phyloP scores from a whole-genome alignment of 2,113 vertebrate species.

The Ciconia boyciana region DNA sequence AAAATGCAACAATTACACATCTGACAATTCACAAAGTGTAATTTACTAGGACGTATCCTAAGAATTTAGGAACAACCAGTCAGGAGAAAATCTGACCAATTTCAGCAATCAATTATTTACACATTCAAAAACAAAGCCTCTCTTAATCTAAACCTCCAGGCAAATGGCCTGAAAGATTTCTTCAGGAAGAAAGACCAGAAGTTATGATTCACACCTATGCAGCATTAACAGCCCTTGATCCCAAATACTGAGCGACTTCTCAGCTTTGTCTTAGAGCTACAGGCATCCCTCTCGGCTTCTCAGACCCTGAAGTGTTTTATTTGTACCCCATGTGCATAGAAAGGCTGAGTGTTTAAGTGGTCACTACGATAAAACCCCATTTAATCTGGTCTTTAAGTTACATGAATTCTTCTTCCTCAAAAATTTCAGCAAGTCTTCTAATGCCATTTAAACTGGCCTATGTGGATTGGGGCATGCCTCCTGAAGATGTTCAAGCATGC shows the following conservation, averaged over 20 bases:
- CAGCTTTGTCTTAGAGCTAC: conserved; percentile 52
- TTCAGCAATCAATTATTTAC: conserved; percentile 73
- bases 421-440: neutral
- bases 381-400: conserved; percentile 61
- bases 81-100: conserved; percentile 80
- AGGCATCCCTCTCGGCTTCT: conserved; percentile 65
- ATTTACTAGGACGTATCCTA: conserved; percentile 80
- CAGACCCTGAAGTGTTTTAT: conserved; percentile 60
- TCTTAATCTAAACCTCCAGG: conserved; percentile 72
- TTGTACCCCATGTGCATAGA: conserved; percentile 67
- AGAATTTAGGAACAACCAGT: conserved; percentile 79
- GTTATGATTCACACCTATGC: conserved; percentile 62
- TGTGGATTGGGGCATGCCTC: neutral
- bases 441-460: neutral
- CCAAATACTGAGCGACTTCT: conserved; percentile 54
- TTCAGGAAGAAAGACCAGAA: conserved; percentile 65
- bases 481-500: neutral
- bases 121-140: conserved; percentile 74
- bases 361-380: conserved; percentile 54
- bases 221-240: conserved; percentile 69
- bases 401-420: conserved; percentile 23
- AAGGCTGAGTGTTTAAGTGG: conserved; percentile 67
- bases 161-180: conserved; percentile 66
- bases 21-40: conserved; percentile 85
- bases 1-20: conserved; percentile 85